These are phyloP conservation scores for Apeltes quadracus DNA, from an alignment of 2,113 vertebrate species.

Conservation along the genomic window DNA sequence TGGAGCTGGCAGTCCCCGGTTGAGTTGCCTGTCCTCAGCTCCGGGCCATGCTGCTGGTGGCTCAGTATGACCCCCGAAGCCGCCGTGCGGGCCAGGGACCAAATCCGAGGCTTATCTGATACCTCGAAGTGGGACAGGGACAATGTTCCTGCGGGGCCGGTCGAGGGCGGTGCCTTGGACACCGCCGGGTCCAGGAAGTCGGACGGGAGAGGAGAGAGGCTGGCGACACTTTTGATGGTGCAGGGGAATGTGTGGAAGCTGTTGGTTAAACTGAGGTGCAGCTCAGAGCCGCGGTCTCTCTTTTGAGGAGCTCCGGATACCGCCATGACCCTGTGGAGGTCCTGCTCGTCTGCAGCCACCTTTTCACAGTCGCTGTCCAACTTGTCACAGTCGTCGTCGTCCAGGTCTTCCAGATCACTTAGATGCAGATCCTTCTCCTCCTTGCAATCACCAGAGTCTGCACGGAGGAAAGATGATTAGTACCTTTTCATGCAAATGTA, in stretches of 20 bases:
- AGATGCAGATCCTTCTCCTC: conserved; percentile 85
- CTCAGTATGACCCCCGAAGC: conserved; percentile 78
- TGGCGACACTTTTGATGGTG: conserved; percentile 70
- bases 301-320: conserved; percentile 69
- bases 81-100: conserved; percentile 92
- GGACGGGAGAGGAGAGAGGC: conserved; percentile 70
- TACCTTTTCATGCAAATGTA: neutral
- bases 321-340: conserved; percentile 61
- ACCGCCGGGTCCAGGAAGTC: conserved; percentile 78
- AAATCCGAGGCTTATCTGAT: conserved; percentile 89
- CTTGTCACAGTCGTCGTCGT: conserved; percentile 87
- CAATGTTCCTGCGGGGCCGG: conserved; percentile 45
- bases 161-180: conserved; percentile 66
- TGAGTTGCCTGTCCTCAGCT: conserved; percentile 73
- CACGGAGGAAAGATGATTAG: neutral
- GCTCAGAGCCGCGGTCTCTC: conserved; percentile 79
- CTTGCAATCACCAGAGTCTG: conserved; percentile 84
- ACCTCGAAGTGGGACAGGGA: conserved; percentile 81
- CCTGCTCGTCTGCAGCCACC: conserved; percentile 63
- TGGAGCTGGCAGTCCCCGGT: conserved; percentile 78
- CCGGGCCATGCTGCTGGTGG: conserved; percentile 64
- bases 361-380: conserved; percentile 84
- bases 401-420: conserved; percentile 90
- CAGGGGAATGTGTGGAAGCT: conserved; percentile 82
- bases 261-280: conserved; percentile 73